Evolutionary conservation across 2,888 invertebrate genomes (phyloP), one percentile per base, ranked within the genome.

Genomic region (Eristalis arbustorum): DNA sequence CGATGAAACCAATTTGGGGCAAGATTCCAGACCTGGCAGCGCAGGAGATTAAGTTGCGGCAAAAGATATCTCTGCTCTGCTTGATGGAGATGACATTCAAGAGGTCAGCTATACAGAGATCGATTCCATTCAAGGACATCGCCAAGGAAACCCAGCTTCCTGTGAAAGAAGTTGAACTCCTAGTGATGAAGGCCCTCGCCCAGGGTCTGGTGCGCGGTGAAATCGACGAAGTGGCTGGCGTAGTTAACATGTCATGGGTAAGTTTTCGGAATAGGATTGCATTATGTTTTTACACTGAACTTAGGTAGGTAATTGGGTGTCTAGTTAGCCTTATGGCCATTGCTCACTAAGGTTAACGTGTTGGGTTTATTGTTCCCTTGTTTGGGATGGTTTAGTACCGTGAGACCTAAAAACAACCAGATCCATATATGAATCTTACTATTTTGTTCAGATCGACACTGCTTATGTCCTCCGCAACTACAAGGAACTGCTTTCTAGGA

Each of bases 1-100:
- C 93, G 84, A 95, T 97, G 94, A 95, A 95, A 90, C 94, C 95
- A 0, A 94, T 95, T 83, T 97, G 98, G 97, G 93, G 94, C 3
- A 95, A 95, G 84, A 96, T 98, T 89, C 96, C 97, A 0, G 98
- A 98, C 93, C 93, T 99, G 23, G 95, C 95, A 11, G 95, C 96
- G 0, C 96, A 97, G 88, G 98, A 98, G 91, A 92, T 95, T 0
- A 95, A 96, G 90, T 93, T 99, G 88, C 93, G 97, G 23, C 97
- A 98, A 92, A 99, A 87, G 93, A 98, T 99, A 84, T 98, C 98
- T 0, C 94, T 99, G 23, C 94, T 99, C 18, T 98, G 99, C 91
- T 94, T 99, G 0, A 99, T 99, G 98, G 93, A 97, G 96, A 98
- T 99, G 98, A 98, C 99, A 0, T 98, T 99, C 91, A 97, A 97